Conservation (phyloP, 2,888 invertebrate genomes). For the Drosophila yooni region DNA sequence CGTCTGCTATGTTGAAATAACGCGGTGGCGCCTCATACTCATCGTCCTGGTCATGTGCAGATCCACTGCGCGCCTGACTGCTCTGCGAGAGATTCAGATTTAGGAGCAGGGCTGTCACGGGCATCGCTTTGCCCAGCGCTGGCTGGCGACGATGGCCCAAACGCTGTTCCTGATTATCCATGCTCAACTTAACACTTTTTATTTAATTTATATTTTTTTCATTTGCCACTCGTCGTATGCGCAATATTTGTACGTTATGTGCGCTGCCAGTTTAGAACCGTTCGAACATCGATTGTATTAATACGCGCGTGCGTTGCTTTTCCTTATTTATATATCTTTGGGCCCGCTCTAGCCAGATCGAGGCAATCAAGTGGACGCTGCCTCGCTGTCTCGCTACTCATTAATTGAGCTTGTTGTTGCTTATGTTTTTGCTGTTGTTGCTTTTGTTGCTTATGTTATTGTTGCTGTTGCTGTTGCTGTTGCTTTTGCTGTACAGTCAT, state of each 20-base stretch:
- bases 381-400: conserved; percentile 53
- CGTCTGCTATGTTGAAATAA: conserved; percentile 67
- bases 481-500: conserved; percentile 48
- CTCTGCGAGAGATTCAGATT: conserved; percentile 69
- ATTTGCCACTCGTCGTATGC: conserved; percentile 57
- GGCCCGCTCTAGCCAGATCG: conserved; percentile 78
- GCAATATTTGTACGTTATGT: conserved; percentile 22
- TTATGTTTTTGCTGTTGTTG: conserved; percentile 25
- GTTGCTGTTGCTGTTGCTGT: conserved; percentile 24
- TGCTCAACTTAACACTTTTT: conserved; percentile 19
- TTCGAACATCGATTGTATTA: conserved; percentile 65
- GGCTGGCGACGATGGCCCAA: conserved; percentile 82
- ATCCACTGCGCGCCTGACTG: conserved; percentile 35
- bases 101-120: conserved; percentile 82
- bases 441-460: conserved; percentile 19
- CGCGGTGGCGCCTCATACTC: conserved; percentile 78
- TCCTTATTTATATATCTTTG: conserved; percentile 85
- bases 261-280: conserved; percentile 63
- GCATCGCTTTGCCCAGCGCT: conserved; percentile 84
- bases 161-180: conserved; percentile 44
- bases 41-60: conserved; percentile 56
- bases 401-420: conserved; percentile 51
- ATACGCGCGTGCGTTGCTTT: conserved; percentile 81
- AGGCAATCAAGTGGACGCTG: conserved; percentile 83
- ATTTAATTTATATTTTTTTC: conserved; percentile 8